Evolutionary conservation across 1,140 invertebrate species (phyloP).

Genomic region (Scaptomyza pallida): DNA sequence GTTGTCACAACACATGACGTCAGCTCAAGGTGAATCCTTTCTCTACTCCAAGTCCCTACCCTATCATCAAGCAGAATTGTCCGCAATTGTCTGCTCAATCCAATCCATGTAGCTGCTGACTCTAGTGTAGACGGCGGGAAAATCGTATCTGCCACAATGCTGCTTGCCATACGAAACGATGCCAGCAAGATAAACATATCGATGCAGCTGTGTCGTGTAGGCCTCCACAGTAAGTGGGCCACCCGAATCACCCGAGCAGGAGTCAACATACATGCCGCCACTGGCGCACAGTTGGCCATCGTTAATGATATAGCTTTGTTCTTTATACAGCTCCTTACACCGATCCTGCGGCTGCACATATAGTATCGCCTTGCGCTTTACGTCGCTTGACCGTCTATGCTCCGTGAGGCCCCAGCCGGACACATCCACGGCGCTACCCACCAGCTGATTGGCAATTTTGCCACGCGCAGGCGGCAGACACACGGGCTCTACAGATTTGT

Average conservation of each 20-base stretch:
- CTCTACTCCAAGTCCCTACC: too few relatives aligned
- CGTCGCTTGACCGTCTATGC: conserved; percentile 46
- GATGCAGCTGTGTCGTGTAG: conserved; percentile 31
- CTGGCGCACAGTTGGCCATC: conserved; percentile 64
- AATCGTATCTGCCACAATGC: conserved; percentile 36
- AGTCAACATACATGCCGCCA: conserved; percentile 54
- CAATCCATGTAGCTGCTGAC: conserved; percentile 59
- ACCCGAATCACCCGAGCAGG: conserved; percentile 71
- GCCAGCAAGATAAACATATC: conserved; percentile 56
- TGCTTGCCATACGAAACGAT: conserved; percentile 55
- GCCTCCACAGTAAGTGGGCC: conserved; percentile 63
- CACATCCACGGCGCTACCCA: conserved; percentile 86
- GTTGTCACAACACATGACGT: neutral
- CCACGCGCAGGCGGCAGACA: conserved; percentile 88
- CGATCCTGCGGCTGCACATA: conserved; percentile 35
- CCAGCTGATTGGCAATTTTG: conserved; percentile 77
- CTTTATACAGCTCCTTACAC: conserved; percentile 39
- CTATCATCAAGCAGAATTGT: too few relatives aligned
- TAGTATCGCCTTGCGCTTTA: conserved; percentile 63
- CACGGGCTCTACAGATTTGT: conserved; percentile 86
- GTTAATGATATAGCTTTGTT: neutral
- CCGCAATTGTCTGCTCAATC: conserved; percentile 56
- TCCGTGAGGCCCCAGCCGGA: conserved; percentile 93
- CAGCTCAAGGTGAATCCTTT: neutral
- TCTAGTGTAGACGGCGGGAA: conserved; percentile 59